Evolutionary conservation across 2,888 invertebrate genomes (phyloP), one percentile per base, ranked within the genome.

Genomic region (Brachypalpus laphriformis): DNA sequence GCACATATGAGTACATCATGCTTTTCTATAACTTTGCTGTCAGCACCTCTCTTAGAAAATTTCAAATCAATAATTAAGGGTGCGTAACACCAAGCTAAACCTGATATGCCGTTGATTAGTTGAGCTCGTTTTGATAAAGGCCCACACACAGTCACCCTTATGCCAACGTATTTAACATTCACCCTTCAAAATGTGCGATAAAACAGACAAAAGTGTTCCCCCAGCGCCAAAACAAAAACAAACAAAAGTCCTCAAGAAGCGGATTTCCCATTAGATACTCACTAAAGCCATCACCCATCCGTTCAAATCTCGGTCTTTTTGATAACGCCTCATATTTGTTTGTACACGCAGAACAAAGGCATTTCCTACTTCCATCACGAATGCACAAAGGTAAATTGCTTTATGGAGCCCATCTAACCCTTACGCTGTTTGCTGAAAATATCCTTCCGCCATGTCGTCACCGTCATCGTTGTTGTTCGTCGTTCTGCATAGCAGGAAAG

Each of bases 381-480:
- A 85, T 85, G 81, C 85, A 85, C 85, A 85, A 82, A 85, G 81
- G 81, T 81, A 81, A 76, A 85, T 85, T 81, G 85, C 85, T 66
- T 75, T 80, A 82, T 54, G 56, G 49, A 59, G 59, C 28, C 47
- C 75, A 68, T 49, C 71, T 75, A 75, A 75, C 59, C 76, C 81
- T 66, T 70, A 65, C 18, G 34, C 45, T 75, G 75, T 68, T 76
- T 85, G 70, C 59, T 85, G 63, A 78, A 63, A 68, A 80, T 74
- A 65, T 70, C 70, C 80, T 65, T 68, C 63, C 31, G 34, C 45
- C 47, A 37, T 66, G 45, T 63, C 56, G 34, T 51, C 61, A 18
- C 37, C 57, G 8, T 11, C 59, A 20, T 9, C 57, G 34, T 40
- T n/a, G 37, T 28, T 7, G n/a, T 7, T 28, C 37, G 2, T n/a